A percentile compares a stretch with the other conserved stretches of the same genome.
Conservation (phyloP, 1,140 invertebrate species). For the Centruroides vittatus region DNA sequence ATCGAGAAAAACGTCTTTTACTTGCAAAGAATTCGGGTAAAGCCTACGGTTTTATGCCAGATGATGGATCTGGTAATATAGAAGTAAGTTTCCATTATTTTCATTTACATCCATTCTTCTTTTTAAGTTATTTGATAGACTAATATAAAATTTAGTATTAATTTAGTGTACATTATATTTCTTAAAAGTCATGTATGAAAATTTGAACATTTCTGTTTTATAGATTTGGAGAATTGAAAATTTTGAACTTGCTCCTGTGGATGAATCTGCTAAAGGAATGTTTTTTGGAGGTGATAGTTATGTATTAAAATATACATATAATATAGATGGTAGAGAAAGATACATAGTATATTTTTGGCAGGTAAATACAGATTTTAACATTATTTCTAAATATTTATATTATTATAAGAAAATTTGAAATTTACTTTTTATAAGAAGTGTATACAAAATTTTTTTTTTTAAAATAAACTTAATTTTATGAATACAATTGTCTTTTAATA, state of each 20-base stretch:
- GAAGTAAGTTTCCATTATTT: conserved; percentile 24
- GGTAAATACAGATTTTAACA: conserved; percentile 27
- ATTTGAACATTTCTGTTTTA: neutral
- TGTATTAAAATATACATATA: conserved; percentile 54
- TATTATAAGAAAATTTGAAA: too few relatives aligned
- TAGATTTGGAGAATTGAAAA: conserved; percentile 34
- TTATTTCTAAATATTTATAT: neutral
- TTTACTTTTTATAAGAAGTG: too few relatives aligned
- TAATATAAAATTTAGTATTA: too few relatives aligned
- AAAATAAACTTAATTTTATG: too few relatives aligned
- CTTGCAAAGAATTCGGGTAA: conserved; percentile 29
- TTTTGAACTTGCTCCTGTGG: conserved; percentile 40
- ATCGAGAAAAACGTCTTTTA: conserved; percentile 1
- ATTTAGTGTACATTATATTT: too few relatives aligned
- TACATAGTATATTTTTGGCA: conserved; percentile 61
- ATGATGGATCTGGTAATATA: conserved; percentile 44
- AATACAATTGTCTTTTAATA: too few relatives aligned
- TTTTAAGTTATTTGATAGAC: too few relatives aligned
- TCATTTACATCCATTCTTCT: too few relatives aligned
- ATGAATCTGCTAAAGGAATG: conserved; percentile 40
- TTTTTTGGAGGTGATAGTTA: conserved; percentile 67
- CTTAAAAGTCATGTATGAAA: too few relatives aligned
- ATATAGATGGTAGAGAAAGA: conserved; percentile 32
- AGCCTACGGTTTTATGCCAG: conserved; percentile 54
- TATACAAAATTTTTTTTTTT: too few relatives aligned